phyloP scores from a whole-genome alignment of 2,888 invertebrate genomes.

The Stenichneumon culpator region DNA sequence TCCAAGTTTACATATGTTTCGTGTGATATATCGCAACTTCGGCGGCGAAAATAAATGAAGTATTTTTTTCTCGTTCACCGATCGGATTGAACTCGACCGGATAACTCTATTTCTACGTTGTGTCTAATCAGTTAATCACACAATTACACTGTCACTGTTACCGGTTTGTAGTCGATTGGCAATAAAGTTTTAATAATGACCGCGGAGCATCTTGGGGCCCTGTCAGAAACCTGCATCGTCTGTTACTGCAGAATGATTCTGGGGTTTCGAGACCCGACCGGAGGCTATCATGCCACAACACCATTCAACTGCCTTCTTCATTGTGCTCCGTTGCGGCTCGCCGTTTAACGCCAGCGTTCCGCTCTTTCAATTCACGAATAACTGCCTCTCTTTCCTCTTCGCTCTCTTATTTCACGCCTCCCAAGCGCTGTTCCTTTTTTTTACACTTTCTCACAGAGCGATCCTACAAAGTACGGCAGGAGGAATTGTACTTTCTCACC shows the following conservation, averaged over 20 bases:
- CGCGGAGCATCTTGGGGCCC: constrained; percentile 9
- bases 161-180: constrained; percentile 34
- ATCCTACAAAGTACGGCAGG: neutral
- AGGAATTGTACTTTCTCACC: neutral
- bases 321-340: constrained; percentile 16
- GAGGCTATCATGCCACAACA: constrained; percentile 59
- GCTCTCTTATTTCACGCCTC: constrained; percentile 50
- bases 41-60: neutral
- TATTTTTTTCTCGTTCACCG: neutral
- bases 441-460: constrained; percentile 6
- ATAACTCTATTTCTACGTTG: constrained; percentile 54
- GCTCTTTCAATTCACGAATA: constrained; percentile 58
- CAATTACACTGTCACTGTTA: constrained; percentile 54
- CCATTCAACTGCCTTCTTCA: constrained; percentile 4
- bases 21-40: neutral
- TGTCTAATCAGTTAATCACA: neutral
- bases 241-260: constrained; percentile 5
- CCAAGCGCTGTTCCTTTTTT: constrained; percentile 29
- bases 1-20: too few relatives aligned
- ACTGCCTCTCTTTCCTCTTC: constrained; percentile 7
- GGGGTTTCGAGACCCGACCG: constrained; percentile 17
- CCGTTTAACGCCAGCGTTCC: constrained; percentile 58
- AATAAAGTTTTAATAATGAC: constrained; percentile 48
- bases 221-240: neutral
- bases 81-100: neutral